phyloP scores from a whole-genome alignment of 2,797 vertebrate genomes.

The Gadopsis bispinosus region DNA sequence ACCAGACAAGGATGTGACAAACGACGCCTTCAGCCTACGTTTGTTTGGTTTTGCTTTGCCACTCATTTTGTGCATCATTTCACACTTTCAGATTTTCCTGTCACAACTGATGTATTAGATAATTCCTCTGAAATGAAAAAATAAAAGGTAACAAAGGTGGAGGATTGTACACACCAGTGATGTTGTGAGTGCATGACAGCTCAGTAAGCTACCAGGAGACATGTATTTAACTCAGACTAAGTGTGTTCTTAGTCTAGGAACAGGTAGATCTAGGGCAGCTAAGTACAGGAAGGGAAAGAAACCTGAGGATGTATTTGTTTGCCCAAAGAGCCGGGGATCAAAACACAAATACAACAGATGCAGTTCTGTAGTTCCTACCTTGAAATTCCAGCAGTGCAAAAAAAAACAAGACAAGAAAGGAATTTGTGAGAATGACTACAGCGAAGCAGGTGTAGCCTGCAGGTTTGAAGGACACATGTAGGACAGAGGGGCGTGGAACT shows the following conservation, averaged over 20 bases:
- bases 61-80: constrained; percentile 66
- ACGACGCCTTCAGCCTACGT: constrained; percentile 39
- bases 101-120: constrained; percentile 37
- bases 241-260: neutral
- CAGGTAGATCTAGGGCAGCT: neutral
- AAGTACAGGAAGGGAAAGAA: neutral
- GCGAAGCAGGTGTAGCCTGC: constrained; percentile 34
- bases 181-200: constrained; percentile 7
- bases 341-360: neutral
- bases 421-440: neutral
- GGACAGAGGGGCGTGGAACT: constrained; percentile 8
- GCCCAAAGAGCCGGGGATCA: neutral
- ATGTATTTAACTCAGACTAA: constrained; percentile 6
- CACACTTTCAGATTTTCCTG: constrained; percentile 42
- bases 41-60: constrained; percentile 58
- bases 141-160: constrained; percentile 4
- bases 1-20: constrained; percentile 58
- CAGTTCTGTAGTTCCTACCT: neutral
- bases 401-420: neutral
- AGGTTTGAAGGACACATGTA: constrained; percentile 25
- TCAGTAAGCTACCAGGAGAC: constrained; percentile 13
- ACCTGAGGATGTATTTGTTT: neutral
- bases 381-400: neutral
- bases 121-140: constrained; percentile 31
- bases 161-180: constrained; percentile 16